Percentiles rank a stretch among this genome's conserved stretches.
phyloP scores from a whole-genome alignment of 2,797 vertebrate genomes.

The Lithobates sylvaticus region DNA sequence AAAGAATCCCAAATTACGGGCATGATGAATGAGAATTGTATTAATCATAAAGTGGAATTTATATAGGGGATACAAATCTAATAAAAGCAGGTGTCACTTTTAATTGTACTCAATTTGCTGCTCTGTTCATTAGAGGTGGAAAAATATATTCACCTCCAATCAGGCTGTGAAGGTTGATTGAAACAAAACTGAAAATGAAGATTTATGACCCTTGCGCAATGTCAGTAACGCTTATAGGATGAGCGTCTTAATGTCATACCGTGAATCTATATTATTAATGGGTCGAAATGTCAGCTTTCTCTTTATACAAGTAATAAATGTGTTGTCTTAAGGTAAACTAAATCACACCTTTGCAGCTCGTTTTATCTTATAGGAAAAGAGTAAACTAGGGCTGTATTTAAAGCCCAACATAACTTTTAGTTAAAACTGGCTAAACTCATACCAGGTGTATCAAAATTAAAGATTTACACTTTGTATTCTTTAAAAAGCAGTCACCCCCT shows the following conservation, averaged over 20 bases:
- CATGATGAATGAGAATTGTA: conserved; percentile 31
- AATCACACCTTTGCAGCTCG: too few species aligned
- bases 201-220: conserved; percentile 39
- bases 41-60: conserved; percentile 30
- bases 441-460: too few species aligned
- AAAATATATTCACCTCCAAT: neutral
- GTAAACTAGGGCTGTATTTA: too few species aligned
- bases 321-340: too few species aligned
- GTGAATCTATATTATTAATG: conserved; percentile 36
- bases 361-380: too few species aligned
- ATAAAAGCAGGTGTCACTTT: conserved; percentile 26
- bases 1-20: conserved; percentile 26
- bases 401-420: too few species aligned
- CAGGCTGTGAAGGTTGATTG: conserved; percentile 43
- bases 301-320: neutral
- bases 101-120: conserved; percentile 20
- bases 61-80: conserved; percentile 44
- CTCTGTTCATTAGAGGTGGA: conserved; percentile 24
- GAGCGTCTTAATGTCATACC: conserved; percentile 23
- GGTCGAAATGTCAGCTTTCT: neutral
- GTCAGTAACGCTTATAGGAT: conserved; percentile 51
- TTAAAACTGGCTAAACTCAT: too few species aligned
- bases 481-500: too few species aligned
- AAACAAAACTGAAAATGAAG: conserved; percentile 53
- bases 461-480: too few species aligned